phyloP scores from a whole-genome alignment of 2,113 vertebrate species.

The Limanda limanda region DNA sequence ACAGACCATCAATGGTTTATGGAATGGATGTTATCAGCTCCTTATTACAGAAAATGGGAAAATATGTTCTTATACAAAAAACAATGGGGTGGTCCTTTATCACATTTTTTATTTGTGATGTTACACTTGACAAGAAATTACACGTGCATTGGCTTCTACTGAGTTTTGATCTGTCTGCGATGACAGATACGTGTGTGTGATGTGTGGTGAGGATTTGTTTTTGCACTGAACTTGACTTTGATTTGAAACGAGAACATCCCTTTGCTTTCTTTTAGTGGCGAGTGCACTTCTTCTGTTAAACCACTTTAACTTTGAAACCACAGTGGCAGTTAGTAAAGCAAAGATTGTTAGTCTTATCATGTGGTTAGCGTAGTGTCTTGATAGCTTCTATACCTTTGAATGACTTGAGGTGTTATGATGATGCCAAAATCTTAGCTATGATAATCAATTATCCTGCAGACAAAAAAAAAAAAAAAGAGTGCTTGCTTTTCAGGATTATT shows the following conservation, averaged over 20 bases:
- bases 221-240: conserved; percentile 2
- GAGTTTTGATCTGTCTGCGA: conserved; percentile 14
- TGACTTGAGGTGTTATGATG: conserved; percentile 56
- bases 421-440: conserved; percentile 57
- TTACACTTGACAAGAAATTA: conserved; percentile 31
- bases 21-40: conserved; percentile 10
- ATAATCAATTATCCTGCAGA: conserved; percentile 52
- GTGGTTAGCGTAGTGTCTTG: conserved; percentile 57
- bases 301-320: conserved; percentile 21
- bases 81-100: conserved; percentile 27
- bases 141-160: conserved; percentile 11
- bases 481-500: conserved; percentile 55
- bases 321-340: conserved; percentile 22
- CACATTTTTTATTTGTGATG: conserved; percentile 36
- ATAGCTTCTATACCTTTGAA: conserved; percentile 62
- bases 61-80: conserved; percentile 21
- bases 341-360: conserved; percentile 40
- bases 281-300: conserved; percentile 30
- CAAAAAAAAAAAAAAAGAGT: conserved; percentile 29
- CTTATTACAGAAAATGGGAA: conserved; percentile 22
- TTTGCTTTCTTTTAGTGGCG: conserved; percentile 17
- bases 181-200: not conserved
- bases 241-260: conserved; percentile 26
- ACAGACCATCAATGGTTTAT: conserved; percentile 19
- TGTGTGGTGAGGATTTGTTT: conserved; percentile 3